phyloP scores from a whole-genome alignment of 2,113 vertebrate species.

The Theristicus caerulescens region DNA sequence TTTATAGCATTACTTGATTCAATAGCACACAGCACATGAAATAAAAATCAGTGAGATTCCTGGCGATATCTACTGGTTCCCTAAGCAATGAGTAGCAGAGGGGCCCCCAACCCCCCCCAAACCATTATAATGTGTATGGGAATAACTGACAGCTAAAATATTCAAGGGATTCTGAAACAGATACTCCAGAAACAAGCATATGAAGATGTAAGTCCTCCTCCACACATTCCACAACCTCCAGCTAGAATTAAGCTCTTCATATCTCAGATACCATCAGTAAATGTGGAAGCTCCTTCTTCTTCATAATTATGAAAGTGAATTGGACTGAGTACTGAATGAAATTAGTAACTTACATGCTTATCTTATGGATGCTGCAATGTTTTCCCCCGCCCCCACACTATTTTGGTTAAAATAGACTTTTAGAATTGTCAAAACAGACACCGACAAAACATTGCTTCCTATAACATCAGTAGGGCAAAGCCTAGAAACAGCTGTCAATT shows the following conservation, averaged over 20 bases:
- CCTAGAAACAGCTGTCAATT: background rate
- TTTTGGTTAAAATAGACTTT: background rate
- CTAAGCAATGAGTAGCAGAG: background rate
- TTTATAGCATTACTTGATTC: background rate
- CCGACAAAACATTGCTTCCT: background rate
- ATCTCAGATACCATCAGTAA: background rate
- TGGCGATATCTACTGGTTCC: fast-evolving
- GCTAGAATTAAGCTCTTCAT: background rate
- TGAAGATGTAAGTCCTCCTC: background rate
- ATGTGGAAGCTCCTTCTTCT: background rate
- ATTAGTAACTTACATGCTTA: background rate
- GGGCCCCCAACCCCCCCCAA: fast-evolving
- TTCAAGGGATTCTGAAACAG: background rate
- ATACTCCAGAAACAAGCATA: background rate
- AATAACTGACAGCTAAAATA: background rate
- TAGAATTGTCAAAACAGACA: background rate
- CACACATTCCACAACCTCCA: background rate
- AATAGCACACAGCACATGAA: background rate
- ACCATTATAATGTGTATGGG: background rate
- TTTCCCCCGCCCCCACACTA: background rate
- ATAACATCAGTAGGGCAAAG: background rate
- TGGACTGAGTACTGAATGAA: background rate
- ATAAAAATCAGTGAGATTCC: background rate
- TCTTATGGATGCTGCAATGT: background rate
- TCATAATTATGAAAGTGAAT: background rate